Base-by-base conservation (phyloP, 2,888 invertebrate species). In the Caenorhabditis sulstoni region DNA sequence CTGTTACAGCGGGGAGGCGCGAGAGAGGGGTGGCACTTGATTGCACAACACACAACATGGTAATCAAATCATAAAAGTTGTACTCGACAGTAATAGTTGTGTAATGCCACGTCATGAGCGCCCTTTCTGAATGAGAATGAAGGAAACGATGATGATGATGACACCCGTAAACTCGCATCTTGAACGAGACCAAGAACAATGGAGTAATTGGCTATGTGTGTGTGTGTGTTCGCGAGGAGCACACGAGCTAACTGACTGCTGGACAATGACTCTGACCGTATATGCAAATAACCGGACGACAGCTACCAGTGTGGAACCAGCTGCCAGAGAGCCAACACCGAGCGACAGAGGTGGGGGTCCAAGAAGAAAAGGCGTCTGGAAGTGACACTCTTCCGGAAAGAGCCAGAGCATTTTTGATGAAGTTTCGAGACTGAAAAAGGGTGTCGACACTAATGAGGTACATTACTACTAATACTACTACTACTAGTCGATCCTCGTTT, bases 271-370 rank as follows among this genome's bases (percentile, higher is more conserved):
- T 29, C 29, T 39, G 64, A 50, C 49, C 57, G 64, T 71, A 71
- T 71, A 71, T 71, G 71, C 71, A 71, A 71, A 71, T 71, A 71
- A 62, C 44, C n/a, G 50, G 35, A 59, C 47, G 49, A 57, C 62
- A 57, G 44, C 22, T 55, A 57, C 23, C 29, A 11, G 45, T 70
- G 64, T 62, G 62, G 58, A 68, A 45, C 52, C 71, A 71, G 71
- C 71, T 71, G 71, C 44, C 20, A 55, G 59, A 7, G 50, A 52
- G 39, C 53, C 47, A 61, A 61, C 68, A 61, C 55, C 52, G 58
- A 39, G 39, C 53, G 29, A 50, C 50, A 39, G 45, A 14, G 9
- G 18, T 29, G 35, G 61, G 14, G 39, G 49, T 16, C 29, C 3
- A 45, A 20, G 39, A 50, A n/a, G 41, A 53, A 44, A 37, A 52